A percentile compares a stretch with the other conserved stretches of the same genome.
Evolutionary conservation across 2,888 invertebrate species (phyloP).

Genomic region (Laspeyria flexula): DNA sequence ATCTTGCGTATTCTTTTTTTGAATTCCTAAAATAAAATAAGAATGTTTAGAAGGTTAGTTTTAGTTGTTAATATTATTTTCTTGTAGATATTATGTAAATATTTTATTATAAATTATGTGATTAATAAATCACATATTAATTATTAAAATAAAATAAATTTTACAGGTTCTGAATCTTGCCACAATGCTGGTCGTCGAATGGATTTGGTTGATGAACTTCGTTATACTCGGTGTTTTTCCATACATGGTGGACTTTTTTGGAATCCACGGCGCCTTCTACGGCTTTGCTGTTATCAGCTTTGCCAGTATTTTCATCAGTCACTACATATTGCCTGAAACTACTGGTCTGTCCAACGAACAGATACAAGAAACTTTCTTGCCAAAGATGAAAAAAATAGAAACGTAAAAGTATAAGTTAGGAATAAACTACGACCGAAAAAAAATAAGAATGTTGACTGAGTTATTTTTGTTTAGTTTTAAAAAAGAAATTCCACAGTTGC

Average conservation of each 20-base stretch:
- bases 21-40: too few relatives aligned
- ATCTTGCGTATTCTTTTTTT: too few relatives aligned
- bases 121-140: too few relatives aligned
- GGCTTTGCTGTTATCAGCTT: conserved; percentile 62
- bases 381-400: neutral
- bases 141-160: too few relatives aligned
- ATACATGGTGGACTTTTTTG: conserved; percentile 54
- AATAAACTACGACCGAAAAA: too few relatives aligned
- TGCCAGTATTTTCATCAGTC: conserved; percentile 54
- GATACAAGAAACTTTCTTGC: conserved; percentile 57
- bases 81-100: too few relatives aligned
- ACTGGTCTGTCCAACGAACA: conserved; percentile 73
- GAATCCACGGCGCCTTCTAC: conserved; percentile 70
- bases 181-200: conserved; percentile 69
- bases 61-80: too few relatives aligned
- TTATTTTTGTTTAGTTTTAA: too few relatives aligned
- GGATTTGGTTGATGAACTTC: conserved; percentile 77
- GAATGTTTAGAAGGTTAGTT: too few relatives aligned
- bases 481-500: too few relatives aligned
- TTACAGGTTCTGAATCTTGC: conserved; percentile 71
- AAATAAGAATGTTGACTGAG: too few relatives aligned
- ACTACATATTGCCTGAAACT: conserved; percentile 75
- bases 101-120: too few relatives aligned
- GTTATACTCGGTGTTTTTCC: conserved; percentile 72
- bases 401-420: neutral